A percentile compares a stretch with the other conserved stretches of the same genome.
These are phyloP conservation scores for Magallana ariakensis DNA, from an alignment of 1,140 invertebrate genomes.

Conservation along the genomic window DNA sequence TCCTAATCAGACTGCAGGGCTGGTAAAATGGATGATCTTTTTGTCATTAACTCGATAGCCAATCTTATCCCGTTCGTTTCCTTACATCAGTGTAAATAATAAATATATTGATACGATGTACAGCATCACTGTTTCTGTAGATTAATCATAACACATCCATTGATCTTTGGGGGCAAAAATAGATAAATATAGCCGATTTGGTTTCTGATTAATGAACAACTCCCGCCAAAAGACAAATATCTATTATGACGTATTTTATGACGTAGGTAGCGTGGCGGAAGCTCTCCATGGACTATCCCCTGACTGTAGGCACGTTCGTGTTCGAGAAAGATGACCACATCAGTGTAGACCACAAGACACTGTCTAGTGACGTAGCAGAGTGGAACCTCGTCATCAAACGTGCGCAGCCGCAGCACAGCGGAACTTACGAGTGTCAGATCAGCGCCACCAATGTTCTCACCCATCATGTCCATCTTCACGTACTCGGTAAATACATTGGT, in stretches of 20 bases:
- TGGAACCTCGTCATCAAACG: constrained; percentile 57
- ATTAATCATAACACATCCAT: not conserved
- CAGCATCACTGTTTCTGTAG: too few relatives aligned
- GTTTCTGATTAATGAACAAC: not conserved
- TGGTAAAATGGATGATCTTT: too few relatives aligned
- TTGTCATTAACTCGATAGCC: too few relatives aligned
- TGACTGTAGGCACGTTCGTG: constrained; percentile 52
- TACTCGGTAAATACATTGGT: constrained; percentile 52
- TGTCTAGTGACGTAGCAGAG: constrained; percentile 34
- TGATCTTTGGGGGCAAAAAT: not conserved
- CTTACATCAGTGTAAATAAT: too few relatives aligned
- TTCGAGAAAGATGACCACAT: constrained; percentile 56
- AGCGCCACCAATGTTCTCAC: constrained; percentile 53
- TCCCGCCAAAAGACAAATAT: not conserved
- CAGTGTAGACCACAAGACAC: constrained; percentile 47
- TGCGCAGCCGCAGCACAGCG: constrained; percentile 49
- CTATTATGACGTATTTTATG: not conserved
- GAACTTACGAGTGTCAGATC: constrained; percentile 59
- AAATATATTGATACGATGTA: too few relatives aligned
- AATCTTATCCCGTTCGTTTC: too few relatives aligned
- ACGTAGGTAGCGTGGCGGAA: constrained; percentile 57
- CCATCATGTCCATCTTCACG: constrained; percentile 54
- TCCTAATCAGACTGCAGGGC: too few relatives aligned
- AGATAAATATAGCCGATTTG: not conserved
- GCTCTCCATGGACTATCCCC: constrained; percentile 54